phyloP scores from a whole-genome alignment of 2,888 invertebrate genomes.

The Eulithis testata region DNA sequence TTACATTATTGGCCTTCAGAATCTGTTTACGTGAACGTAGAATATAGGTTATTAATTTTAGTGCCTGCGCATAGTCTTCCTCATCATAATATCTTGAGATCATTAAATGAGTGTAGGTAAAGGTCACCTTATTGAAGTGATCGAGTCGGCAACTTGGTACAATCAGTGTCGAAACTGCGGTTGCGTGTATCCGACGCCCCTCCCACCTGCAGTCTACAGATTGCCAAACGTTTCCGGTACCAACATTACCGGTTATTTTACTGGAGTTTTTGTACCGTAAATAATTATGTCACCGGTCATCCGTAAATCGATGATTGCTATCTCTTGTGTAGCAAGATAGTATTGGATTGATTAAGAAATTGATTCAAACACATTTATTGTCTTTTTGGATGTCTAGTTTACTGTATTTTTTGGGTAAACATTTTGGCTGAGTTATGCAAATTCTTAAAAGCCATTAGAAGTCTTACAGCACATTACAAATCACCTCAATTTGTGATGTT shows the following conservation, averaged over 20 bases:
- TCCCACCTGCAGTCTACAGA: conserved; percentile 58
- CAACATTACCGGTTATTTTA: conserved; percentile 63
- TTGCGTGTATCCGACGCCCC: conserved; percentile 56
- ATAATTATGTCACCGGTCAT: conserved; percentile 64
- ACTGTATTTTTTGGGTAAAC: too few relatives aligned
- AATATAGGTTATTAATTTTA: too few relatives aligned
- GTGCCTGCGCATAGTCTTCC: too few relatives aligned
- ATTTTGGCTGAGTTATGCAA: too few relatives aligned
- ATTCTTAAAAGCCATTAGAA: too few relatives aligned
- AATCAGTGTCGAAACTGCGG: conserved; percentile 47
- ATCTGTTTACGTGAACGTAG: too few relatives aligned
- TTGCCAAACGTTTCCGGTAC: conserved; percentile 74
- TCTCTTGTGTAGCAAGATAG: conserved; percentile 22
- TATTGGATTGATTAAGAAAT: conserved; percentile 9
- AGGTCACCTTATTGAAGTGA: conserved; percentile 25
- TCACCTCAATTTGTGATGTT: too few relatives aligned
- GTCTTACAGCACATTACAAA: too few relatives aligned
- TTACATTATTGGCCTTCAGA: too few relatives aligned
- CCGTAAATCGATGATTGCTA: conserved; percentile 33
- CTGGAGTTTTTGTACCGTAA: conserved; percentile 50
- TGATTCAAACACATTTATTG: neutral
- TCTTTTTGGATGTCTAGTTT: too few relatives aligned
- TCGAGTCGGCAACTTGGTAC: conserved; percentile 24
- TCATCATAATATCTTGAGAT: too few relatives aligned
- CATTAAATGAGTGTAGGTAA: conserved; percentile 7